Evolutionary conservation across 2,113 vertebrate genomes (phyloP).

Genomic region (Hippocampus barbouri): DNA sequence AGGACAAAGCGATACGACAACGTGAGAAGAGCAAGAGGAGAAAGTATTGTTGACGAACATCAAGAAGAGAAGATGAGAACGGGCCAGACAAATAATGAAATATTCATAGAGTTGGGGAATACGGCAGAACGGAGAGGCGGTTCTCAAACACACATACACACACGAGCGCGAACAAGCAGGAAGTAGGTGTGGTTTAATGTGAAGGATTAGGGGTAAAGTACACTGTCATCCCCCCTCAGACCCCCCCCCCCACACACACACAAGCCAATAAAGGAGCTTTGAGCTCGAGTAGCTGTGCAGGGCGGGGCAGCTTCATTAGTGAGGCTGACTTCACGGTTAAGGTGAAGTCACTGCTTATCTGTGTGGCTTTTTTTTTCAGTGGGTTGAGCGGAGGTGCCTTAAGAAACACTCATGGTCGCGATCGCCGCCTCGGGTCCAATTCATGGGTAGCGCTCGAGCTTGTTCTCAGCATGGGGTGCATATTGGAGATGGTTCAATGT

Average conservation of each 20-base stretch:
- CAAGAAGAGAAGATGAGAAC: background rate
- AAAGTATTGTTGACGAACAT: slow-evolving; percentile 35
- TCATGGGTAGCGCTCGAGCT: background rate
- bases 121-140: slow-evolving; percentile 16
- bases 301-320: slow-evolving; percentile 59
- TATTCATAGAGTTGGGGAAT: slow-evolving; percentile 31
- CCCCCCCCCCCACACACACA: slow-evolving; percentile 24
- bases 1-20: slow-evolving; percentile 34
- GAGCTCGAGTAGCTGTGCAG: slow-evolving; percentile 19
- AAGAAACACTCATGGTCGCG: background rate
- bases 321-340: slow-evolving; percentile 72
- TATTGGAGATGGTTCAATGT: slow-evolving; percentile 16
- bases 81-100: slow-evolving; percentile 24
- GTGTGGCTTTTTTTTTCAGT: slow-evolving; percentile 3
- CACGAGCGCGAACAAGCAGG: slow-evolving; percentile 30
- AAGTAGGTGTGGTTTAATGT: slow-evolving; percentile 50
- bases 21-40: slow-evolving; percentile 31
- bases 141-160: slow-evolving; percentile 14
- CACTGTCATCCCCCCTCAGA: slow-evolving; percentile 22
- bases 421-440: background rate
- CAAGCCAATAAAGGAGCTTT: slow-evolving; percentile 18
- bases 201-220: slow-evolving; percentile 58
- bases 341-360: slow-evolving; percentile 64
- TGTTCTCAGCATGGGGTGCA: background rate
- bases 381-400: too few species aligned